phyloP scores from a whole-genome alignment of 2,113 vertebrate species.

The Thunnus maccoyii region DNA sequence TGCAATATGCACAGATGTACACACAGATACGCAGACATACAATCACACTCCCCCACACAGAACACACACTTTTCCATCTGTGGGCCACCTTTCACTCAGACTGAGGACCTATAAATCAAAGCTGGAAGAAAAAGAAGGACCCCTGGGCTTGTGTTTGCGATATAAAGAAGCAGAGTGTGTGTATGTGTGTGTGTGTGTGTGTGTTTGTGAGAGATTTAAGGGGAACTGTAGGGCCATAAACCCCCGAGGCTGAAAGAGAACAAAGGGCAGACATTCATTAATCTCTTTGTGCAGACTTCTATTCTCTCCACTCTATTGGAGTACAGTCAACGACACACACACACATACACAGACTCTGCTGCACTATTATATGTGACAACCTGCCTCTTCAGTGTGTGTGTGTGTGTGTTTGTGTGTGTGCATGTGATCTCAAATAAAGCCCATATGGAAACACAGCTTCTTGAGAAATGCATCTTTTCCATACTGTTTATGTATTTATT shows the following conservation, averaged over 20 bases:
- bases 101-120: slow-evolving; percentile 64
- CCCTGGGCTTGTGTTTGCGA: slow-evolving; percentile 39
- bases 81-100: slow-evolving; percentile 50
- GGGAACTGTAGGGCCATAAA: slow-evolving; percentile 65
- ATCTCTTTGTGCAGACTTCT: slow-evolving; percentile 62
- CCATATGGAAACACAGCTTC: slow-evolving; percentile 53
- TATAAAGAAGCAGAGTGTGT: slow-evolving; percentile 47
- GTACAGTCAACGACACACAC: slow-evolving; percentile 39
- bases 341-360: slow-evolving; percentile 29
- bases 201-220: slow-evolving; percentile 61
- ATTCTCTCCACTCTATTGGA: slow-evolving; percentile 39
- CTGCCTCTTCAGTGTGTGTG: slow-evolving; percentile 27
- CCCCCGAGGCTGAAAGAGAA: slow-evolving; percentile 60
- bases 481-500: slow-evolving; percentile 43
- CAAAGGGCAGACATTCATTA: slow-evolving; percentile 72
- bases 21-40: neutral
- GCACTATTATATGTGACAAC: slow-evolving; percentile 32
- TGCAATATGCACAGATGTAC: slow-evolving; percentile 33
- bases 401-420: neutral
- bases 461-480: slow-evolving; percentile 48
- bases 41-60: slow-evolving; percentile 26
- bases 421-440: slow-evolving; percentile 31
- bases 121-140: slow-evolving; percentile 47
- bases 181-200: slow-evolving; percentile 25
- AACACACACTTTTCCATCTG: slow-evolving; percentile 63